Evolutionary conservation across 2,888 invertebrate species (phyloP).

Genomic region (Spatulosminthurus flaviceps): DNA sequence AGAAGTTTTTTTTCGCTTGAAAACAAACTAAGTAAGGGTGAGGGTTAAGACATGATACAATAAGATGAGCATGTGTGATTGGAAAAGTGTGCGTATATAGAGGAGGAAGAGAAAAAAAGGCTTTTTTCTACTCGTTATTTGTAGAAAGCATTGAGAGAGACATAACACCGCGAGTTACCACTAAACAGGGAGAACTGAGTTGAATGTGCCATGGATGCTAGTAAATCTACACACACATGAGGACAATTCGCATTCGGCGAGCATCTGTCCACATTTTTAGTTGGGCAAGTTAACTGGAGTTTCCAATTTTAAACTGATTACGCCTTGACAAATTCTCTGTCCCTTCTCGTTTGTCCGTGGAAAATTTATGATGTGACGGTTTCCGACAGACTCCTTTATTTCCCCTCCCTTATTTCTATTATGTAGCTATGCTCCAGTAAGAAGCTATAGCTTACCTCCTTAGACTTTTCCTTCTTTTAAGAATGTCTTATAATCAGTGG

Average conservation of each 20-base stretch:
- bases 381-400: conserved; percentile 52
- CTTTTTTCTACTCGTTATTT: neutral
- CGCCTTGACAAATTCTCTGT: conserved; percentile 57
- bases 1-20: no score
- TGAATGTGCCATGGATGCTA: neutral
- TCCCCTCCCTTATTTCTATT: neutral
- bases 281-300: conserved; percentile 44
- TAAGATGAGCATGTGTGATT: no score
- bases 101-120: no score
- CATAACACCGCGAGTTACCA: no score
- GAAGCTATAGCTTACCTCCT: no score
- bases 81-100: no score
- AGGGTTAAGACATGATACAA: no score
- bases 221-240: conserved; percentile 14
- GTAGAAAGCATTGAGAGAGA: neutral
- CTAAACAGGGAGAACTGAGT: neutral
- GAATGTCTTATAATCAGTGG: no score
- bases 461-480: no score
- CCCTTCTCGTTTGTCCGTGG: conserved; percentile 58
- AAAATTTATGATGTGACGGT: conserved; percentile 59
- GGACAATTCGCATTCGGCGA: conserved; percentile 46
- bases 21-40: no score
- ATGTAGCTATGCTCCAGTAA: no score
- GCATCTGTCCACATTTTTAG: conserved; percentile 49
- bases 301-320: conserved; percentile 60